A percentile compares a stretch with the other conserved stretches of the same genome.
Conservation (phyloP, 2,888 invertebrate species). For the Phaedon cochleariae region DNA sequence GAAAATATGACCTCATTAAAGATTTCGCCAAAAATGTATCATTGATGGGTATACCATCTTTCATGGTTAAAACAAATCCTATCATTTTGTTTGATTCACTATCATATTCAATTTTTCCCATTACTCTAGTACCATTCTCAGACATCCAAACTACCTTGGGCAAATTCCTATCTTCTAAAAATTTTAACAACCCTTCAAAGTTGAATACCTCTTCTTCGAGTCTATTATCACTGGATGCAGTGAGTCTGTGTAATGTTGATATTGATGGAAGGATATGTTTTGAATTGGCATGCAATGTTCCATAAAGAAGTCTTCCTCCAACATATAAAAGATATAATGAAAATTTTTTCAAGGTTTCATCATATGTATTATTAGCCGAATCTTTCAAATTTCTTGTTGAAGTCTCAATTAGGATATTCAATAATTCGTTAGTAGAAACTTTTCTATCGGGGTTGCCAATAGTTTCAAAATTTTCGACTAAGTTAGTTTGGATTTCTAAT, state of each 20-base stretch:
- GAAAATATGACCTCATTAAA: slow-evolving; percentile 34
- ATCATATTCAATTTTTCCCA: slow-evolving; percentile 41
- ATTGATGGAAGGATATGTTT: slow-evolving; percentile 32
- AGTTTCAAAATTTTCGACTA: neutral
- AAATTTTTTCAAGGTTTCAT: slow-evolving; percentile 32
- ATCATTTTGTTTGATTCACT: slow-evolving; percentile 41
- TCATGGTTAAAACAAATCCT: slow-evolving; percentile 41
- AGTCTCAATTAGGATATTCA: slow-evolving; percentile 7
- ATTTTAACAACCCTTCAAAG: slow-evolving; percentile 24
- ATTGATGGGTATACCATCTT: slow-evolving; percentile 33
- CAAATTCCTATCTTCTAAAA: slow-evolving; percentile 29
- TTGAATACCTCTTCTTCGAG: slow-evolving; percentile 33
- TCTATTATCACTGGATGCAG: neutral
- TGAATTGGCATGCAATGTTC: slow-evolving; percentile 34
- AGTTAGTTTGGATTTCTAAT: neutral
- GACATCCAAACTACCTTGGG: slow-evolving; percentile 39
- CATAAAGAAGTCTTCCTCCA: slow-evolving; percentile 37
- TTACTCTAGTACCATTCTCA: slow-evolving; percentile 41
- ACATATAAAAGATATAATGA: slow-evolving; percentile 30
- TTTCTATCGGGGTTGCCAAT: neutral
- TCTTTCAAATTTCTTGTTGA: slow-evolving; percentile 1
- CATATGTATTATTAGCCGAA: neutral
- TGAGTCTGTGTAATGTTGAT: slow-evolving; percentile 28
- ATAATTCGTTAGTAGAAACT: neutral
- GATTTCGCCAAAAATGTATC: slow-evolving; percentile 37